Base-by-base conservation (phyloP, 2,888 invertebrate species). In the Cryptophagus acutangulus region DNA sequence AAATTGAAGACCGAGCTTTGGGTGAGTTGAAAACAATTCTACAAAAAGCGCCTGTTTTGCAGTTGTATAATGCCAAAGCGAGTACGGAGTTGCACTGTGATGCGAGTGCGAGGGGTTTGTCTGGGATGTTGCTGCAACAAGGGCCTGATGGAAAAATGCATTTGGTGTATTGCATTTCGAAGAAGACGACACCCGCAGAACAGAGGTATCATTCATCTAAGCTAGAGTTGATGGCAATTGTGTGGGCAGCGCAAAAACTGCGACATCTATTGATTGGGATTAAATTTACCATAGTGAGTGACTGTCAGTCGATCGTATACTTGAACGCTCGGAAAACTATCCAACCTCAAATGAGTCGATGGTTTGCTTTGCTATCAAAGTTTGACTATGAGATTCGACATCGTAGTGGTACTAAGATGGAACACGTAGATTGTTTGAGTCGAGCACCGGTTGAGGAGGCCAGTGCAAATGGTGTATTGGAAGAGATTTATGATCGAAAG, bases 271-370 rank as follows among this genome's bases (percentile, higher is more conserved):
- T 58, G 4, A 37, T 58, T 12, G 52, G 51, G 3, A 50, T 59
- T 3, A 30, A 38, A 18, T 55, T 61, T 34, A 56, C 43, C 15
- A 41, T 62, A 4, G 37, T 56, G 1, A 59, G 54, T 0, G 61
- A 62, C 43, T 58, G 57, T 36, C 55, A 56, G 40, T 54, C 56
- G 1, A 28, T 59, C 2, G 36, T 52, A 1, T 52, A 50, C 39
- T 34, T 56, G 5, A 55, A 58, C 18, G 37, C 38, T 0, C 42
- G 50, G 16, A 56, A 52, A 42, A 56, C 52, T 3, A 48, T 43
- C 14, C 44, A 54, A 34, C 51, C 55, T 4, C 51, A 57, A 33
- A 45, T 56, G 12, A 51, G 51, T 6, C 25, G 56, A 24, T 57
- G 57, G 56, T 48, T 38, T 25, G 17, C 33, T 12, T 35, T 41